Conservation (phyloP, 2,888 invertebrate genomes). For the Synergus japonicus region DNA sequence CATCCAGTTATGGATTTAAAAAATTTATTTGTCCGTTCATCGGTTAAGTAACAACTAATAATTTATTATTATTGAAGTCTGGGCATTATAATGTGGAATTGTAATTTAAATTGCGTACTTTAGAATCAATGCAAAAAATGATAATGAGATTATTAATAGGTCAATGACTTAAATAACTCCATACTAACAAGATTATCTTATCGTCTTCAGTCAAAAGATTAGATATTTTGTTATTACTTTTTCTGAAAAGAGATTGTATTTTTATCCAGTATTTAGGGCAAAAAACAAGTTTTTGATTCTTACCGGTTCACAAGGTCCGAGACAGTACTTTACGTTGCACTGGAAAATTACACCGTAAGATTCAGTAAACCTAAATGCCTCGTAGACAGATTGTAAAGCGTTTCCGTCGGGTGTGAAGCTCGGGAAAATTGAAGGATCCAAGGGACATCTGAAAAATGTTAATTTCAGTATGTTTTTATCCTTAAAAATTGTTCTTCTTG, state of each 20-base stretch:
- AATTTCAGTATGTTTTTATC: not conserved
- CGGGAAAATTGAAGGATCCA: slow-evolving; percentile 95
- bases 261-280: not conserved
- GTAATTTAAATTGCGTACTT: not conserved
- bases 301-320: slow-evolving; percentile 96
- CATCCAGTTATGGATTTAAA: not conserved
- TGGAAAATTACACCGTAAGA: slow-evolving; percentile 98
- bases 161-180: not conserved
- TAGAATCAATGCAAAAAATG: not conserved
- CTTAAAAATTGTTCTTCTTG: not conserved
- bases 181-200: not conserved
- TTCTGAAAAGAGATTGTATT: not conserved
- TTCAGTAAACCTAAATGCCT: slow-evolving; percentile 97
- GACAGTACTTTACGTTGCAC: slow-evolving; percentile 96
- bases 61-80: not conserved
- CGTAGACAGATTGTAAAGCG: slow-evolving; percentile 89
- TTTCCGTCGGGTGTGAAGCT: slow-evolving; percentile 94
- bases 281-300: slow-evolving; percentile 70
- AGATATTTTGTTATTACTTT: not conserved
- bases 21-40: not conserved
- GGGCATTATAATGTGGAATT: not conserved
- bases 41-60: not conserved
- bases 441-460: slow-evolving; percentile 84
- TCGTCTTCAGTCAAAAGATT: not conserved
- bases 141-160: not conserved